Conservation (phyloP, 2,113 vertebrate genomes). For the Sula dactylatra region DNA sequence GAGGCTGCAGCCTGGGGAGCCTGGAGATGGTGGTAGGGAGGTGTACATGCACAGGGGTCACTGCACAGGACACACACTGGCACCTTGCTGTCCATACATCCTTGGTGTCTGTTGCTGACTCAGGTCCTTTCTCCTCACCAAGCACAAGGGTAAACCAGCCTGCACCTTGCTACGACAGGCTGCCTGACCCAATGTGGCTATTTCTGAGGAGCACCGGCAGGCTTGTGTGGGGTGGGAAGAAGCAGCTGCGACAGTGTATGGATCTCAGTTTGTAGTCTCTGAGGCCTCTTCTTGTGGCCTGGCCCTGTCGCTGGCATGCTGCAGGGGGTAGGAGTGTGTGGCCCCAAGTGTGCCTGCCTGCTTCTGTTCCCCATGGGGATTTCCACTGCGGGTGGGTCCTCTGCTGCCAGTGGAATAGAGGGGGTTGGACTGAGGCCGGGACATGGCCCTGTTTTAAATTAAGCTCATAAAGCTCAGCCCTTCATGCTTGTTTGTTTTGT, state of each 20-base stretch:
- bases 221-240: not conserved
- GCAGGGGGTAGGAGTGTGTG: not conserved
- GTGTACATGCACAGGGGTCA: not conserved
- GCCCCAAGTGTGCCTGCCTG: fast-evolving
- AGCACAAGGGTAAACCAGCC: not conserved
- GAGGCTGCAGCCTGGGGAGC: not conserved
- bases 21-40: not conserved
- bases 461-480: not conserved
- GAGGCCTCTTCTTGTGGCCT: not conserved
- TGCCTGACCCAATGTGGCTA: not conserved
- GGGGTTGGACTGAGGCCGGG: not conserved
- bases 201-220: not conserved
- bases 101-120: not conserved
- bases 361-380: not conserved
- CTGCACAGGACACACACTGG: not conserved
- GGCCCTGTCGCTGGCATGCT: not conserved
- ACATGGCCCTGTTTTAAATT: not conserved
- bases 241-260: not conserved
- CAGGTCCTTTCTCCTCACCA: not conserved
- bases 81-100: not conserved
- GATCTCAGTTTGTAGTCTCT: not conserved
- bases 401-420: not conserved
- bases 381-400: not conserved
- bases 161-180: not conserved
- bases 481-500: slow-evolving; percentile 33